Percentiles rank a stretch among this genome's conserved stretches.
Conservation (phyloP, 2,888 invertebrate species). For the Protophormia terraenovae region DNA sequence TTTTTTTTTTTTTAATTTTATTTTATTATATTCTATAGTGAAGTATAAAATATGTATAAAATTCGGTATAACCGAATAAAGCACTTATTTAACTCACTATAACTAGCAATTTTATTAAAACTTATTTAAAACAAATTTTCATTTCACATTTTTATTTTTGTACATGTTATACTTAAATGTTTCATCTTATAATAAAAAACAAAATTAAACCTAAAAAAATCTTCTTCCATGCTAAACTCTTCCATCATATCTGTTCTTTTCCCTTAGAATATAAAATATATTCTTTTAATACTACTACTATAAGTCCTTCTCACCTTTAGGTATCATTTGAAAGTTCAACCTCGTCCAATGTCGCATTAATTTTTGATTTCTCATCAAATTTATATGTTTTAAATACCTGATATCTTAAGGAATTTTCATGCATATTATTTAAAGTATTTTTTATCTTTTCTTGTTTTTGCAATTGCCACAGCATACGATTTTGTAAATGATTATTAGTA, state of each 20-base stretch:
- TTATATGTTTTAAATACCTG: constrained; percentile 51
- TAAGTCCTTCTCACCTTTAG: constrained; percentile 13
- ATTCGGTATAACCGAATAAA: background rate
- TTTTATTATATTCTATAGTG: too few species aligned
- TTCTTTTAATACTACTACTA: background rate
- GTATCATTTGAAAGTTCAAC: constrained; percentile 68
- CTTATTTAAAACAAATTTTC: background rate
- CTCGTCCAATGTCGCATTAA: constrained; percentile 2
- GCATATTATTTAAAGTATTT: constrained; percentile 50
- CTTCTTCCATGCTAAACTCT: background rate
- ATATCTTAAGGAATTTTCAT: constrained; percentile 71
- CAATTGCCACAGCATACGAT: constrained; percentile 54
- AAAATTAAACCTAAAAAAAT: background rate
- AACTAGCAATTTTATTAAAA: background rate
- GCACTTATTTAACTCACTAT: too few species aligned
- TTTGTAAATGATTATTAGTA: background rate
- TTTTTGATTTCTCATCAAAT: constrained; percentile 5
- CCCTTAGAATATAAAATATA: background rate
- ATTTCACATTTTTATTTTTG: constrained; percentile 5
- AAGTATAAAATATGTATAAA: too few species aligned
- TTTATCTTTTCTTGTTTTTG: constrained; percentile 56
- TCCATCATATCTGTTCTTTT: background rate
- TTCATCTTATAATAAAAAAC: background rate
- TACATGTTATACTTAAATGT: background rate
- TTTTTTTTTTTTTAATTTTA: too few species aligned